A percentile compares a stretch with the other conserved stretches of the same genome.
Conservation (phyloP, 2,888 invertebrate genomes). For the Diaphora mendica region DNA sequence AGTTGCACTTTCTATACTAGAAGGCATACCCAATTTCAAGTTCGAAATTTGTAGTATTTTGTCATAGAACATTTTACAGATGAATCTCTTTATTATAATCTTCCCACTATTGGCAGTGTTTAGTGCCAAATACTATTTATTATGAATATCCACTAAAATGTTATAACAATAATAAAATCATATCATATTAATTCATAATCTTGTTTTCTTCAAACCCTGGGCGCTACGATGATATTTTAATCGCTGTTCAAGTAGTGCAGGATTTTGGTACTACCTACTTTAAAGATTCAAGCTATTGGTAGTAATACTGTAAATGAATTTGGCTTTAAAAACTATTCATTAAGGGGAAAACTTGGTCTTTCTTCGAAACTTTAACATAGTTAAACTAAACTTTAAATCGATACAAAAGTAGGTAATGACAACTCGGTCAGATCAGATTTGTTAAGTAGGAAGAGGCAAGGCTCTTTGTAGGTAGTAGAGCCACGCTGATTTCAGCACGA, state of each 20-base stretch:
- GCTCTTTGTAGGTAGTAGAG: no score
- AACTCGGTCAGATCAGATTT: no score
- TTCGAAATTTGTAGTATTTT: background rate
- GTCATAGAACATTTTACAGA: background rate
- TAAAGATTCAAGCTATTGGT: background rate
- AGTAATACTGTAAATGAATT: no score
- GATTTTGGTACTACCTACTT: background rate
- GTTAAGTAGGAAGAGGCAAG: no score
- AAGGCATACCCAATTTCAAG: background rate
- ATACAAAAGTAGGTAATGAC: no score
- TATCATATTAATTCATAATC: conserved; percentile 38
- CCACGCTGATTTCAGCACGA: no score
- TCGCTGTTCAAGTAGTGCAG: background rate
- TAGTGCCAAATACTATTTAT: conserved; percentile 39
- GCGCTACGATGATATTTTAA: background rate
- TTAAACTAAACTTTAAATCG: no score
- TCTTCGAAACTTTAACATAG: no score
- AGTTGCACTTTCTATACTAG: background rate
- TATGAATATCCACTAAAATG: conserved; percentile 29
- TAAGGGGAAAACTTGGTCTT: no score
- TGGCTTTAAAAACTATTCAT: no score
- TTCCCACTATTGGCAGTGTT: conserved; percentile 19
- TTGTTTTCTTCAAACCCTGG: background rate
- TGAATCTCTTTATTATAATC: background rate
- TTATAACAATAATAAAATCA: conserved; percentile 53